Base-by-base conservation (phyloP, 53 echinoderm and acorn worm genomes). In the Mesocentrotus franciscanus region DNA sequence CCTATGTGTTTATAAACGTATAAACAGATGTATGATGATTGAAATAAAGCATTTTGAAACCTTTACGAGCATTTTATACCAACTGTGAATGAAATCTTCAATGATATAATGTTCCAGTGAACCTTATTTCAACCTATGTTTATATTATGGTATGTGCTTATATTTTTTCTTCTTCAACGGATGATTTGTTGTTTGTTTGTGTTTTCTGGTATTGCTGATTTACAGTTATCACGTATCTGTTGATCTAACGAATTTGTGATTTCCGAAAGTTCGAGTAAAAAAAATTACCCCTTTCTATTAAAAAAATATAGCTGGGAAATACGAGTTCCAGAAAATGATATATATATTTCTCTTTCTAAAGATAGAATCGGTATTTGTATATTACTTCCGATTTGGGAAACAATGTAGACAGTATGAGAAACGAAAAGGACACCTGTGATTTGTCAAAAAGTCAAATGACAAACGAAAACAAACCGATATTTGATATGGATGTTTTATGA, bases 161-260 rank as follows among this genome's bases (percentile, higher is more conserved):
- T 9, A 22, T 24, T 18, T 84, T 14, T n/a, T 3, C 3, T 39
- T 39, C 39, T 24, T 58, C 24, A 26, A 58, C 11, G 13, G 4
- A 57, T 87, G 87, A 87, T 87, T 87, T 58, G 34, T 12, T 20
- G 85, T 85, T 85, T 87, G 87, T 57, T 87, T 57, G 20, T 56
- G 58, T 87, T 87, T 5, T 87, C 13, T 58, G 29, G 12, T n/a
- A 11, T 56, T n/a, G n/a, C n/a, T 27, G 57, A 29, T 58, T 58
- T 57, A n/a, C 87, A 58, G 10, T n/a, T 15, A 11, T 20, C 58
- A 87, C 87, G 29, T 58, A 27, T 58, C n/a, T 58, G 58, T 87
- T 87, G 59, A 58, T n/a, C 10, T 87, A 87, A 27, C 11, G 13
- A 87, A 87, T 87, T 87, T 87, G 58, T 59, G 42, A 87, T 87